Percentiles rank a stretch among this genome's conserved stretches.
Conservation (phyloP, 2,113 vertebrate species). For the Odocoileus virginianus region DNA sequence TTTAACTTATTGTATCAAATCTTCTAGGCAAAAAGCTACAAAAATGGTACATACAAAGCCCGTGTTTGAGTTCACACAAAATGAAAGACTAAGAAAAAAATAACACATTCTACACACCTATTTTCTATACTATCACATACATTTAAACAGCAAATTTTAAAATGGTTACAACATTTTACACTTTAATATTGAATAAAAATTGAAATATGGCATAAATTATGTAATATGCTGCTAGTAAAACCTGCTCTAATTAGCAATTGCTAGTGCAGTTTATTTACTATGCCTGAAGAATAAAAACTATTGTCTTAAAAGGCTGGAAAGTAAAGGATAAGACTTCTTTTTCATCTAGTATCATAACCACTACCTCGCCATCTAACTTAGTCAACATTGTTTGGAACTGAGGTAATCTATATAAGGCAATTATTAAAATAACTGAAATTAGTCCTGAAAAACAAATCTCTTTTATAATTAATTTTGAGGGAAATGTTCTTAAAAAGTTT, state of each 20-base stretch:
- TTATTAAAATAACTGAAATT: slow-evolving; percentile 21
- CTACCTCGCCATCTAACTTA: neutral
- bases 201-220: neutral
- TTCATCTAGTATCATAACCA: neutral
- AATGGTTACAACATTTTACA: neutral
- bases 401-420: neutral
- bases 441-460: neutral
- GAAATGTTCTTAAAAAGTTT: slow-evolving; percentile 3
- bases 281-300: neutral
- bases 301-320: neutral
- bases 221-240: neutral
- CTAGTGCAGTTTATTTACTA: neutral
- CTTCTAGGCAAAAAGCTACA: neutral
- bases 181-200: neutral
- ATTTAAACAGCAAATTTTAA: neutral
- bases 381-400: neutral
- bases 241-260: neutral
- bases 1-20: slow-evolving; percentile 24
- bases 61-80: neutral
- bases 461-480: slow-evolving; percentile 10
- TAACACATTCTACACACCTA: neutral
- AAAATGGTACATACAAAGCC: neutral
- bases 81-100: neutral
- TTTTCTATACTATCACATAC: neutral
- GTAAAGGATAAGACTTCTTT: neutral